Evolutionary conservation across 2,888 invertebrate species (phyloP), one percentile per base, ranked within the genome.

Genomic region (Lithophane ornitopus): DNA sequence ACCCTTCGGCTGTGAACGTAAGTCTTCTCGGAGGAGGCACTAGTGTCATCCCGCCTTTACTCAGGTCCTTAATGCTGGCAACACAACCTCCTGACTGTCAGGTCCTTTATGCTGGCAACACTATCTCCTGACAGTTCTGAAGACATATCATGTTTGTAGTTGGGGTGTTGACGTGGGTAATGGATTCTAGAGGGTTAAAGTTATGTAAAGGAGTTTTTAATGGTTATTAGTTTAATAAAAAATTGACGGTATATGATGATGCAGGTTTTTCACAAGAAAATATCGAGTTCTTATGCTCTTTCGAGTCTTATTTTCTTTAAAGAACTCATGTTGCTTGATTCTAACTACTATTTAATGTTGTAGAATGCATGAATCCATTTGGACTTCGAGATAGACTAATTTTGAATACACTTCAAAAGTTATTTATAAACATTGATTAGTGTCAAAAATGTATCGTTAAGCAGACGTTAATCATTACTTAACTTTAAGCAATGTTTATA

Each of bases 1-100:
- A 94, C 98, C 98, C 56, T 99, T 98, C 97, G 98, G 98, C 93
- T 99, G 98, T 97, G 99, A 98, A 97, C 98, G 98, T 98, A 98
- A 98, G 98, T 98, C 97, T 79, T 88, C 91, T 77, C 88, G 96
- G 85, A 92, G 94, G 93, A 90, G 91, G 88, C 94, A 96, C 90
- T 96, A 96, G 92, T 88, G 87, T 78, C 80, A 67, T 85, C 74
- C 79, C 76, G 80, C 84, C 78, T 75, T 84, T 85, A 89, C 91
- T 91, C 91, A 90, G 90, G 89, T 89, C 90, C 90, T 74, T 70
- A 71, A 63, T 58, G 67, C 59, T 77, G 72, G 78, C 78, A 73
- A 72, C 44, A 65, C 69, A 77, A 66, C 49, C 70, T 67, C 71
- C 82, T 76, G 74, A 68, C 74, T 72, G 70, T 91, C 91, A 90